A percentile compares a stretch with the other conserved stretches of the same genome.
Evolutionary conservation across 2,797 vertebrate genomes (phyloP).

Genomic region (Nasua narica): DNA sequence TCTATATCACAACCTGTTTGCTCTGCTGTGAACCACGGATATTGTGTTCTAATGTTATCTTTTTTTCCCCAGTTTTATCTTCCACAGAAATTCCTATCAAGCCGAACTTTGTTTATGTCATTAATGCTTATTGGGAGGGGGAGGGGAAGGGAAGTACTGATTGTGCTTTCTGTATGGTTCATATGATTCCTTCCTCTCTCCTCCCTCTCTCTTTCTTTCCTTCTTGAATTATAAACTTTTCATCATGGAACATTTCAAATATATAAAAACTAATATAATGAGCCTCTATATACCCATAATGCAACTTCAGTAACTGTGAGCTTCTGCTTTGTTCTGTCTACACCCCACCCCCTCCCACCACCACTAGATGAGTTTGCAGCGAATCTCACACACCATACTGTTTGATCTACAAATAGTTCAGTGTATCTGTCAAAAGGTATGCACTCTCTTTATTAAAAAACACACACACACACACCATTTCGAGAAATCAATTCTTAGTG

Average conservation of each 20-base stretch:
- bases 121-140: not conserved
- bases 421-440: not conserved
- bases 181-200: not conserved
- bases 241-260: not conserved
- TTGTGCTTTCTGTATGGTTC: not conserved
- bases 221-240: not conserved
- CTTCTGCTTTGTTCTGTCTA: not conserved
- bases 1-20: not conserved
- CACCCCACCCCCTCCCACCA: not conserved
- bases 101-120: not conserved
- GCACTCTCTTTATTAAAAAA: not conserved
- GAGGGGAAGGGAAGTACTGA: not conserved
- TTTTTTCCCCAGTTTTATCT: not conserved
- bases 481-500: not conserved
- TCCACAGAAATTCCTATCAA: not conserved
- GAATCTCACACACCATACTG: not conserved
- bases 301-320: not conserved
- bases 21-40: not conserved
- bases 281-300: too few relatives aligned
- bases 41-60: not conserved
- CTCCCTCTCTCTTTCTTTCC: not conserved
- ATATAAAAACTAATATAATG: not conserved
- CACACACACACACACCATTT: not conserved
- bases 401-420: not conserved
- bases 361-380: not conserved